Base-by-base conservation (phyloP, 1,140 invertebrate genomes). In the Elysia chlorotica region DNA sequence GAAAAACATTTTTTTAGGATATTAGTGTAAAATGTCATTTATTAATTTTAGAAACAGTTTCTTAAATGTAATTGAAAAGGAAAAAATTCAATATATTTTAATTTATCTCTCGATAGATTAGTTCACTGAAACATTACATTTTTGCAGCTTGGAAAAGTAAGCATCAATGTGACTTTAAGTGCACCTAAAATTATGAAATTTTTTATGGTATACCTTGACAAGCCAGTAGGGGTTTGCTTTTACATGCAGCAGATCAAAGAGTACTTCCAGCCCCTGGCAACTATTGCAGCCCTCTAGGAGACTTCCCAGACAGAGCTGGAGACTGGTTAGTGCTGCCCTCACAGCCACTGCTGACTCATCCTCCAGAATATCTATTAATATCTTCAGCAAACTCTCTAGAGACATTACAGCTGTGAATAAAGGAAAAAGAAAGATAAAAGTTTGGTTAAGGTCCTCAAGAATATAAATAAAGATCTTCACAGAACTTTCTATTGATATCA, bases 211-310 rank as follows among this genome's bases (percentile, higher is more conserved):
- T 74, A 95, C 92, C 89, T 94, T 95, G 30, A 95, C 92, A 19
- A 97, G 88, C 93, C 95, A 96, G 87, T 96, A 96, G 0, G 92
- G 90, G 88, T 95, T 95, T 53, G 90, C 88, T 56, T 91, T 90
- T 0, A 95, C 87, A 28, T 86, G 82, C 5, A 92, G 89, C 5
- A 96, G 86, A 54, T 88, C 84, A 59, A 91, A 88, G 31, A 96
- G 82, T n/a, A 93, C 84, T 19, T 89, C 85, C 4, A 89, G 74
- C 33, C 83, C 85, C 37, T 82, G 68, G 19, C 85, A 69, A 68
- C 83, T 82, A 78, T 89, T 81, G 41, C 80, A 76, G 62, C 84
- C 86, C 75, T 91, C 87, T 36, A 92, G 83, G n/a, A 95, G 76
- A 31, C 89, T 85, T 25, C 87, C 81, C 6, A 93, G 82, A 82